phyloP scores from a whole-genome alignment of 92 coral and sea anemone genomes.

The Paramuricea clavata region DNA sequence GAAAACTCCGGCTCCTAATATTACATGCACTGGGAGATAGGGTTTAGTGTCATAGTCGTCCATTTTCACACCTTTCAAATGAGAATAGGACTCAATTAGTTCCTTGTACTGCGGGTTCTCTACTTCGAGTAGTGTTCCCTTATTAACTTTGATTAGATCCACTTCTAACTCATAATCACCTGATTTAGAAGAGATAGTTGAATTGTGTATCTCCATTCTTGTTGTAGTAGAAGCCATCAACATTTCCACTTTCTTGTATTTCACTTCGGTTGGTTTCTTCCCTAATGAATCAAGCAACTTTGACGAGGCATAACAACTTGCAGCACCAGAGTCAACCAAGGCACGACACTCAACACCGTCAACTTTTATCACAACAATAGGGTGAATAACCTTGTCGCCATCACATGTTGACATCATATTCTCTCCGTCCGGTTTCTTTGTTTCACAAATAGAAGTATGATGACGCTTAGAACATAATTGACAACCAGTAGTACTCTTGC shows the following conservation, averaged over 20 bases:
- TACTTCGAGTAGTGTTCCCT: neutral
- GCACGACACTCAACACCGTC: conserved; percentile 20
- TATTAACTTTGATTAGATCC: conserved; percentile 35
- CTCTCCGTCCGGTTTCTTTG: conserved; percentile 1
- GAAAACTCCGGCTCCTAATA: conserved; percentile 38
- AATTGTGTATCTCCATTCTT: conserved; percentile 21
- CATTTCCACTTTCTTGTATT: conserved; percentile 32
- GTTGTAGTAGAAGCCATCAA: conserved; percentile 47
- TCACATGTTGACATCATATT: conserved; percentile 22
- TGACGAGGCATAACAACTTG: neutral
- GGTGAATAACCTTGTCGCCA: conserved; percentile 12
- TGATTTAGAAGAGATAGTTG: neutral
- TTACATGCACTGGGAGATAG: conserved; percentile 34
- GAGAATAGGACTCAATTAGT: conserved; percentile 5
- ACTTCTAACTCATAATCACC: conserved; percentile 35
- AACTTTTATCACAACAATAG: conserved; percentile 20
- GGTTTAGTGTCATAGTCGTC: conserved; percentile 28
- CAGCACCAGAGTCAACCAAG: conserved; percentile 18
- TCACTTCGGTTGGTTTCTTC: neutral
- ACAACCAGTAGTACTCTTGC: conserved; percentile 2
- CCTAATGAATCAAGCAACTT: neutral
- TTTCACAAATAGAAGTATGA: conserved; percentile 11
- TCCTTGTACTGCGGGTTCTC: conserved; percentile 46
- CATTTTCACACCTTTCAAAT: conserved; percentile 45
- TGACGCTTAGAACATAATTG: neutral